These are phyloP conservation scores for Macaria notata DNA, from an alignment of 2,888 invertebrate genomes.

Conservation along the genomic window DNA sequence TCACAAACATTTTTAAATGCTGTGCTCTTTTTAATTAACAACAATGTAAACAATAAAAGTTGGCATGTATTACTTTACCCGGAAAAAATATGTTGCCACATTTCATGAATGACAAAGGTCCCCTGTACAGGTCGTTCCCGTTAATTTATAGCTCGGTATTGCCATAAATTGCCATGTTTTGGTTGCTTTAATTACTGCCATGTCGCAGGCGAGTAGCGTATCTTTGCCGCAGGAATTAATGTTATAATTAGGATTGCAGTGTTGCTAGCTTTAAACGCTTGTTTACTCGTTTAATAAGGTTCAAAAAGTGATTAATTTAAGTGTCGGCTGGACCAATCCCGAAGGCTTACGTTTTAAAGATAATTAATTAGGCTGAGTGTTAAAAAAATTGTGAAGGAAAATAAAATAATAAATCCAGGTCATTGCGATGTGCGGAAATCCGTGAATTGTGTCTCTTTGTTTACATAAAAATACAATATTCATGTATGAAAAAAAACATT, in stretches of 20 bases:
- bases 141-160: conserved; percentile 55
- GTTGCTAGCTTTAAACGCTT: conserved; percentile 21
- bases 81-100: conserved; percentile 25
- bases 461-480: no score
- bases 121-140: conserved; percentile 32
- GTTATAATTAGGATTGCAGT: conserved; percentile 41
- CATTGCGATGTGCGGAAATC: no score
- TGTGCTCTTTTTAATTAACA: no score
- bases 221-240: conserved; percentile 49
- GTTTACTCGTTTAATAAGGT: conserved; percentile 24
- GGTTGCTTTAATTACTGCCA: conserved; percentile 56
- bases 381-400: no score
- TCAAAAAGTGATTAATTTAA: conserved; percentile 14
- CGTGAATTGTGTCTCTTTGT: no score
- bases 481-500: no score
- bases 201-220: conserved; percentile 48
- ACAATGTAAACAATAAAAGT: no score
- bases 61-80: conserved; percentile 10
- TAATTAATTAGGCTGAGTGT: no score
- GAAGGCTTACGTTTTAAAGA: not conserved
- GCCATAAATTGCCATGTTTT: conserved; percentile 58
- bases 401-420: no score
- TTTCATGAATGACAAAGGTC: conserved; percentile 46
- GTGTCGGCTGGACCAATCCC: not conserved
- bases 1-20: no score